Evolutionary conservation across 2,797 vertebrate species (phyloP).

Genomic region (Neomorphus geoffroyi): DNA sequence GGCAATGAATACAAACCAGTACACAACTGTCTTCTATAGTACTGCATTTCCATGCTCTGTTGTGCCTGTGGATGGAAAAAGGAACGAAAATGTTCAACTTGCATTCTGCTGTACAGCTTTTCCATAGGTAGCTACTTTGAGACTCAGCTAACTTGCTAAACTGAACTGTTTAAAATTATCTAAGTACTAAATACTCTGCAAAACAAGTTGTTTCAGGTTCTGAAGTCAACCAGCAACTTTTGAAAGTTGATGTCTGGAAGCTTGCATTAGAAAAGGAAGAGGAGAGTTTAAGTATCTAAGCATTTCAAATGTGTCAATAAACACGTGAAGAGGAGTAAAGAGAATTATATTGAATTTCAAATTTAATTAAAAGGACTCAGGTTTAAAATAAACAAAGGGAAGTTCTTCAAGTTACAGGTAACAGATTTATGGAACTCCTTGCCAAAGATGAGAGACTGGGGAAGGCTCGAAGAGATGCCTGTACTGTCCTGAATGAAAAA

Average conservation of each 20-base stretch:
- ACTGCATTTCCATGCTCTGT: background rate
- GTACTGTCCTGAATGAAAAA: background rate
- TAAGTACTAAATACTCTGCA: background rate
- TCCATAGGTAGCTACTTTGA: background rate
- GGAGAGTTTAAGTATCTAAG: background rate
- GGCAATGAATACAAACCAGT: background rate
- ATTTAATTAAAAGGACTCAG: background rate
- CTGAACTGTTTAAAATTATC: background rate
- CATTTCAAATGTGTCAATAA: background rate
- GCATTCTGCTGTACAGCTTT: background rate
- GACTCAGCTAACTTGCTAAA: background rate
- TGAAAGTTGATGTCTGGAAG: background rate
- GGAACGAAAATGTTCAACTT: background rate
- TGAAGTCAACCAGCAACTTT: background rate
- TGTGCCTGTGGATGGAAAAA: background rate
- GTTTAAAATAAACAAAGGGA: background rate
- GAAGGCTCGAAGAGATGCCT: background rate
- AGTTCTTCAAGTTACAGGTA: background rate
- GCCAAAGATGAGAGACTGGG: background rate
- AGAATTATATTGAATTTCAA: background rate
- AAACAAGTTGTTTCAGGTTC: background rate
- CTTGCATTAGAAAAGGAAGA: background rate
- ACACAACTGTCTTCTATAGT: background rate
- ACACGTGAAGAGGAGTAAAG: background rate
- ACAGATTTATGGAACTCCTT: background rate